Conservation (phyloP, 2,113 vertebrate genomes). For the Riparia riparia region DNA sequence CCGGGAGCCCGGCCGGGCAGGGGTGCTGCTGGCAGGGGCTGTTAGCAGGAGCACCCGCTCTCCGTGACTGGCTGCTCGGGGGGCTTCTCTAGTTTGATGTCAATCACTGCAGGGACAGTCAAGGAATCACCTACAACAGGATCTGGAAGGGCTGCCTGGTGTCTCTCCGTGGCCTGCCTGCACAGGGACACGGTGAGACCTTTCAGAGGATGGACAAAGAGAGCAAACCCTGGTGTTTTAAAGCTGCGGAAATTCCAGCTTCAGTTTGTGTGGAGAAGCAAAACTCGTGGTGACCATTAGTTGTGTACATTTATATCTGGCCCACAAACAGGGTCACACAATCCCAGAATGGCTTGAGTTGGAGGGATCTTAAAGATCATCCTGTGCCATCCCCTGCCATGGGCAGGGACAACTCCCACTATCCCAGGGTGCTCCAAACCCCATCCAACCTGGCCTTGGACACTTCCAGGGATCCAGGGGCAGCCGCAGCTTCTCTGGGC, state of each 20-base stretch:
- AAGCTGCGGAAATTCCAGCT: neutral
- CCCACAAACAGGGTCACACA: neutral
- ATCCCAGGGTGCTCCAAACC: accelerated
- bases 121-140: slow-evolving; percentile 55
- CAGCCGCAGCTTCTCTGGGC: neutral
- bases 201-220: neutral
- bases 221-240: neutral
- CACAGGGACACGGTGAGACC: accelerated
- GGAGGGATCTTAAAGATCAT: neutral
- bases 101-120: slow-evolving; percentile 83
- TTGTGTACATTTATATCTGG: neutral
- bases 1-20: slow-evolving; percentile 74
- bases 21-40: slow-evolving; percentile 76
- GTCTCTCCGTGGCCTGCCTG: neutral
- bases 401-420: neutral
- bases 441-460: accelerated
- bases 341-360: neutral
- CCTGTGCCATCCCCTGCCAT: too few relatives aligned
- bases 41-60: slow-evolving; percentile 90
- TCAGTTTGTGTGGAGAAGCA: neutral
- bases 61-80: slow-evolving; percentile 89
- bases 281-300: neutral
- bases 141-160: neutral
- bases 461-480: neutral
- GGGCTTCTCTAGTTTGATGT: slow-evolving; percentile 91